Evolutionary conservation across 1,140 invertebrate genomes (phyloP).

Genomic region (Penaeus chinensis): DNA sequence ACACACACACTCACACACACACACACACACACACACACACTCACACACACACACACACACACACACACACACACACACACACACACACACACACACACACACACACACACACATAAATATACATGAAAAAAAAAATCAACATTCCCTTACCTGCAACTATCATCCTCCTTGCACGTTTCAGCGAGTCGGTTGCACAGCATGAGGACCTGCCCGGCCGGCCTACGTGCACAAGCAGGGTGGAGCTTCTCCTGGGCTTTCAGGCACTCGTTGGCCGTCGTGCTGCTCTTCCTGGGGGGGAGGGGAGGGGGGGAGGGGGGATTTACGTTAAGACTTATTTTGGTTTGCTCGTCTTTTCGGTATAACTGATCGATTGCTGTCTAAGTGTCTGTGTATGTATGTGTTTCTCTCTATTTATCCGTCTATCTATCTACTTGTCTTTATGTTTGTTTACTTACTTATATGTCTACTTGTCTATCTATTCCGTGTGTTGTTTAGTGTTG

Average conservation of each 20-base stretch:
- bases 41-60: too few relatives aligned
- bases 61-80: not conserved
- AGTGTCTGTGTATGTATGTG: too few relatives aligned
- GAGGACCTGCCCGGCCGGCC: constrained; percentile 75
- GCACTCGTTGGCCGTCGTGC: constrained; percentile 84
- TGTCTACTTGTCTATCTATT: not conserved
- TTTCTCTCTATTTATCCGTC: too few relatives aligned
- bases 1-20: too few relatives aligned
- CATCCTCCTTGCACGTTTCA: constrained; percentile 80
- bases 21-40: too few relatives aligned
- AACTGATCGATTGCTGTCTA: too few relatives aligned
- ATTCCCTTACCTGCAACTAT: constrained; percentile 68
- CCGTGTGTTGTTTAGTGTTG: not conserved
- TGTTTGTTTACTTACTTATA: not conserved
- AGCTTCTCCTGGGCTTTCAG: constrained; percentile 87
- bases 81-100: not conserved
- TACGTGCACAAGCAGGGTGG: constrained; percentile 86
- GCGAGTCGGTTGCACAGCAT: constrained; percentile 79
- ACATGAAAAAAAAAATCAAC: not conserved
- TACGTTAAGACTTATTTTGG: not conserved
- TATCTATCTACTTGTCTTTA: not conserved
- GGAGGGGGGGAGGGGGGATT: not conserved
- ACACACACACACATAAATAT: constrained; percentile 17
- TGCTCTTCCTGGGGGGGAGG: constrained; percentile 76
- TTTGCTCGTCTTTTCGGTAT: too few relatives aligned